These are phyloP conservation scores for Somateria mollissima DNA, from an alignment of 2,797 vertebrate species.

Conservation along the genomic window DNA sequence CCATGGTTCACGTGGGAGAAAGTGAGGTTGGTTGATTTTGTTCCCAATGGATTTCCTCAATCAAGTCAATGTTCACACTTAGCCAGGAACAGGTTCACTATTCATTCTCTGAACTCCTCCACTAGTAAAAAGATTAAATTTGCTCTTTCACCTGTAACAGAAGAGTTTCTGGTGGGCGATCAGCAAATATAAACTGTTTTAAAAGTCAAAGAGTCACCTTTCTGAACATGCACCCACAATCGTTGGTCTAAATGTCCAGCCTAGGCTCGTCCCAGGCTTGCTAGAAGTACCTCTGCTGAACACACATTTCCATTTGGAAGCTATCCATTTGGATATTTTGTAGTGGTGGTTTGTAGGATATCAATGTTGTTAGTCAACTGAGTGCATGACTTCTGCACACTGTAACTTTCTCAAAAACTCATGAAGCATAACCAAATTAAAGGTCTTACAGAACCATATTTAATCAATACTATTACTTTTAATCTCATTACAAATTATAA, in stretches of 20 bases:
- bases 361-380: background rate
- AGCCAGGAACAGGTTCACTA: background rate
- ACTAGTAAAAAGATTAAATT: background rate
- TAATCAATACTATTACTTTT: background rate
- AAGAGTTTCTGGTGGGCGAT: background rate
- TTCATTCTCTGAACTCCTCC: background rate
- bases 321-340: background rate
- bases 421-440: background rate
- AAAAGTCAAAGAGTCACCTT: background rate
- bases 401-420: background rate
- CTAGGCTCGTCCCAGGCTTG: background rate
- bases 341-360: rapidly evolving
- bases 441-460: background rate
- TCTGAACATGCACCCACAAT: background rate
- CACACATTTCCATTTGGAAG: background rate
- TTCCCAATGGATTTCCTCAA: background rate
- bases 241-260: background rate
- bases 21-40: background rate
- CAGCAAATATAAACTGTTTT: background rate
- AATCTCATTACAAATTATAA: background rate
- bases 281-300: background rate
- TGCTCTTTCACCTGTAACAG: background rate
- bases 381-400: background rate
- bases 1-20: background rate
- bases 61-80: background rate